Base-by-base conservation (phyloP, 1,140 invertebrate genomes). In the Potamilus streckersoni region DNA sequence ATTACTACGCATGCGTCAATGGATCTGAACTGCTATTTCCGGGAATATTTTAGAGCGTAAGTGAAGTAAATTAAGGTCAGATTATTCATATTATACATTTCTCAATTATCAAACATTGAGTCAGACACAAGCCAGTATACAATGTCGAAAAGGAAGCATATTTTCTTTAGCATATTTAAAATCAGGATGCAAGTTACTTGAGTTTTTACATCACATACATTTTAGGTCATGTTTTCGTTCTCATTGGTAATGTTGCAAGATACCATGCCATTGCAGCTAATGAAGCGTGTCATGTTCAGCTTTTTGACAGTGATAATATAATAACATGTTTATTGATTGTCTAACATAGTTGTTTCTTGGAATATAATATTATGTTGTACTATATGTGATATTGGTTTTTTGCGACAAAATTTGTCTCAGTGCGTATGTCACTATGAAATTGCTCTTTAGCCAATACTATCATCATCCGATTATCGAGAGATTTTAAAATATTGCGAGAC, bases 1-100 rank as follows among this genome's bases (percentile, higher is more conserved):
- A 96, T 99, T 0, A 97, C 96, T 12, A 99, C 97, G 0, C 98
- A 99, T 86, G 96, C 97, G 0, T 92, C 98, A 0, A 84, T 90
- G 58, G 93, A 93, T 85, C 80, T 93, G 13, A 91, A 89, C 60
- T 93, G 92, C 84, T 86, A 93, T 55, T 93, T 93, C 80, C 83
- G 91, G 38, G 92, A 93, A 71, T 92, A 90, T 82, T 92, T 90
- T 74, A 87, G 82, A 74, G 78, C 83, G 86, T 88, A 78, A 81
- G 85, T 80, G 71, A 61, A 63, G 58, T 3, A 55, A 19, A 11
- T 3, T 12, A 20, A 11, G 3, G 16, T 66, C 2, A 23, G 17
- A n/a, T 0, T 6, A 23, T 61, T 19, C 3, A 23, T 61, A 61
- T 23, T 23, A 61, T 61, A 74, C 98, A 96, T 90, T 74, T 76